Conservation (phyloP, 1,140 invertebrate genomes). For the Drosophila ananassae region DNA sequence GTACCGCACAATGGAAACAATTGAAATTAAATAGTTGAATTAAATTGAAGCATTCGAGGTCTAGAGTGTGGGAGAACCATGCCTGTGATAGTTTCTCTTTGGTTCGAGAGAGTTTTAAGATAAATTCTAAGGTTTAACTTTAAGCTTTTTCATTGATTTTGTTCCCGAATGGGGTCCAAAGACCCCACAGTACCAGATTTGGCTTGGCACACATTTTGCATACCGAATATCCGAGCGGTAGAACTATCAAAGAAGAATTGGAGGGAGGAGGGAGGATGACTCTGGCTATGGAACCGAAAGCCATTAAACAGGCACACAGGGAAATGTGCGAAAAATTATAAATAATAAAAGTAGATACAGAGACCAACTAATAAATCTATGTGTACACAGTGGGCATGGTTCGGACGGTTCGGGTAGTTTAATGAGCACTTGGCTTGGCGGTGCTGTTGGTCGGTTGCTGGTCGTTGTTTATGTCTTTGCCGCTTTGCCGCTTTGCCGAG, state of each 20-base stretch:
- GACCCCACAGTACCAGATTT: conserved; percentile 36
- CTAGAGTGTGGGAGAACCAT: background rate
- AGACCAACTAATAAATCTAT: conserved; percentile 12
- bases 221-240: conserved; percentile 64
- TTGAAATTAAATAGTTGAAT: conserved; percentile 8
- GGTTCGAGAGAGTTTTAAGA: background rate
- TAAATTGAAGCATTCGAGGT: background rate
- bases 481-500: too few species aligned
- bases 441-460: background rate
- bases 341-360: conserved; percentile 60
- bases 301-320: conserved; percentile 42
- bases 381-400: conserved; percentile 5
- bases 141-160: background rate
- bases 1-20: conserved; percentile 35
- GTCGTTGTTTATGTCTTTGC: conserved; percentile 52
- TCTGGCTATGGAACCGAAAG: conserved; percentile 32
- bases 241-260: conserved; percentile 60
- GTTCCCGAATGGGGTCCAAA: fast-evolving
- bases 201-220: conserved; percentile 77
- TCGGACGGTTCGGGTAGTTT: conserved; percentile 45
- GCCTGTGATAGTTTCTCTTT: background rate
- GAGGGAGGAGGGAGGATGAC: conserved; percentile 12
- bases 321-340: conserved; percentile 43
- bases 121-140: background rate
- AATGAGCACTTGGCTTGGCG: conserved; percentile 62